Base-by-base conservation (phyloP, 2,113 vertebrate genomes). In the Trochalopteron elliotii region DNA sequence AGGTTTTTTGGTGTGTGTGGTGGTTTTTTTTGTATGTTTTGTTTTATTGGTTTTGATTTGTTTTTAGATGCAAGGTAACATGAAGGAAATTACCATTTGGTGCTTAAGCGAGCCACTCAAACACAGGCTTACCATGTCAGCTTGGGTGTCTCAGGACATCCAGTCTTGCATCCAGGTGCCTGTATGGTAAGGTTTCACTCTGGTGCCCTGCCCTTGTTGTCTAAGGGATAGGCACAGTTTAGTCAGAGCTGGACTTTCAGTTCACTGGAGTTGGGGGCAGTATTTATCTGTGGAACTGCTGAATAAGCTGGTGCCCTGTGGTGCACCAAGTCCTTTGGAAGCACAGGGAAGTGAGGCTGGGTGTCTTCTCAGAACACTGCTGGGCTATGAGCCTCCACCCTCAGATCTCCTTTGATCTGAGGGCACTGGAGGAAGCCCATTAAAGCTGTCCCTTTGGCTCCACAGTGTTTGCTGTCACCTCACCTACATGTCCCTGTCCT, bases 381-480 rank as follows among this genome's bases (percentile, higher is more conserved):
- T 63, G 70, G 63, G 50, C 60, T 81, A 24, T 8, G 31, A 5
- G 6, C 69, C 64, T 74, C 27, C 67, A 57, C 20, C 49, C 45
- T 39, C 39, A 61, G 12, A 53, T 53, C 20, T 47, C 20, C 67
- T 40, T 76, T 52, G 30, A 35, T 42, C n/a, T 31, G 31, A 21
- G 50, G 45, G 30, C 30, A 5, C 70, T 57, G 49, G 44, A 57
- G 47, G 50, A 45, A 49, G 57, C 40, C 31, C 1, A 8, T 72
- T 65, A 57, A 79, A 89, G 40, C 37, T 22, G 35, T 18, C 57
- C 59, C 45, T 86, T 83, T 0, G 0, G 22, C 42, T 86, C 27
- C 45, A 24, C 2, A 2, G 30, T 3, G 0, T 33, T 68, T 1
- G 3, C 57, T 56, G 52, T 70, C 64, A 11, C 27, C n/a, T 67